These are phyloP conservation scores for Zootermopsis nevadensis DNA, from an alignment of 2,888 invertebrate genomes.

Conservation along the genomic window DNA sequence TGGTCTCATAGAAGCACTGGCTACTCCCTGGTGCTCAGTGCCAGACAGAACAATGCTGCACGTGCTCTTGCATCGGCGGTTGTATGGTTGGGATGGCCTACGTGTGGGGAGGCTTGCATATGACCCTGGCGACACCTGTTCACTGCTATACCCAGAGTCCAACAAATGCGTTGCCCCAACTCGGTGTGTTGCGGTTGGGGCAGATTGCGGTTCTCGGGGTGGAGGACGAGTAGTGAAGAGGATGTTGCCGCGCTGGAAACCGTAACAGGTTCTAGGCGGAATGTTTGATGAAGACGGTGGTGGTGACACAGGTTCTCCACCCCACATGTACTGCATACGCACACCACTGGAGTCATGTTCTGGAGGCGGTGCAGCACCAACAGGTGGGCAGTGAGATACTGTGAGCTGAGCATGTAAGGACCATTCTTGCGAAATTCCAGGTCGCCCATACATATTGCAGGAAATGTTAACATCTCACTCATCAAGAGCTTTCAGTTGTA, in stretches of 20 bases:
- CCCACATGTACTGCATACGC: constrained; percentile 68
- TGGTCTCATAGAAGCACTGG: neutral
- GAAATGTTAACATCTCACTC: neutral
- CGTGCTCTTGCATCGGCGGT: constrained; percentile 72
- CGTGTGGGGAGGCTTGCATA: constrained; percentile 57
- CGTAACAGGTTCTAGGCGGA: constrained; percentile 57
- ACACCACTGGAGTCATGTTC: constrained; percentile 66
- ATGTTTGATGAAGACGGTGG: constrained; percentile 50
- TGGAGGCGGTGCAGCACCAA: constrained; percentile 60
- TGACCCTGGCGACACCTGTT: constrained; percentile 64
- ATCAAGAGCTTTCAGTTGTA: too few species aligned
- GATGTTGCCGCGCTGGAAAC: constrained; percentile 67
- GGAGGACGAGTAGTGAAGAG: constrained; percentile 67
- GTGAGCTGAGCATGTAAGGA: constrained; percentile 77
- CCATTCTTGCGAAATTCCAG: constrained; percentile 69
- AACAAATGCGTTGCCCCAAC: neutral
- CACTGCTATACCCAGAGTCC: constrained; percentile 70
- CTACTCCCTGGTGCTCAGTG: neutral
- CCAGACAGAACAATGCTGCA: constrained; percentile 71
- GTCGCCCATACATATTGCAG: constrained; percentile 47
- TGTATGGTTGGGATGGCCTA: constrained; percentile 61
- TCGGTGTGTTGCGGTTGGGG: neutral
- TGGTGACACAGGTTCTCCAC: constrained; percentile 58
- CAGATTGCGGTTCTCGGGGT: constrained; percentile 52
- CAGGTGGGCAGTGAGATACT: constrained; percentile 66